Evolutionary conservation across 1,140 invertebrate species (phyloP).

Genomic region (Brachionus calyciflorus): DNA sequence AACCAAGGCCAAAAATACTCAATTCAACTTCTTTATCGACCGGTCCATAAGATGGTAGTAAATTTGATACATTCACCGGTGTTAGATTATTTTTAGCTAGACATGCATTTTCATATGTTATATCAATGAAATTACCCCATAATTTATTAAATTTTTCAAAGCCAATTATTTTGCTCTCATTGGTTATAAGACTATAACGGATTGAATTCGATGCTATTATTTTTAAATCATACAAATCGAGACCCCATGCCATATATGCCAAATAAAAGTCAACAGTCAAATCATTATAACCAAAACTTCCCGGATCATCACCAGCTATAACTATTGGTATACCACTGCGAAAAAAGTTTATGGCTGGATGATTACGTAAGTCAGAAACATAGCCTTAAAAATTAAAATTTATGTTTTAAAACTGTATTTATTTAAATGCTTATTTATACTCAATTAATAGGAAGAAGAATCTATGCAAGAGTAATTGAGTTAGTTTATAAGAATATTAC

Average conservation of each 20-base stretch:
- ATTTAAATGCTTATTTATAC: too few relatives aligned
- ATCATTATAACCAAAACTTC: slow-evolving; percentile 51
- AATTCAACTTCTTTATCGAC: not conserved
- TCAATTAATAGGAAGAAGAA: too few relatives aligned
- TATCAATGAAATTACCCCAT: slow-evolving; percentile 49
- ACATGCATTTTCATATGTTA: slow-evolving; percentile 49
- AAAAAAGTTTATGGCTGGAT: slow-evolving; percentile 50
- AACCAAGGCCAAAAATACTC: slow-evolving; percentile 18
- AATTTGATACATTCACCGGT: not conserved
- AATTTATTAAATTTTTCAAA: slow-evolving; percentile 49
- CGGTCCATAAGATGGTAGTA: slow-evolving; percentile 30
- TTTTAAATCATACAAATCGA: slow-evolving; percentile 50
- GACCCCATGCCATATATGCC: slow-evolving; percentile 51
- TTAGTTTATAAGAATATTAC: too few relatives aligned
- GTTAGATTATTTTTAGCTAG: not conserved
- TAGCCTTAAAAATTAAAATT: slow-evolving; percentile 42
- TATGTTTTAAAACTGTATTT: too few relatives aligned
- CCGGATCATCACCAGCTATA: slow-evolving; percentile 52
- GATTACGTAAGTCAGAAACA: slow-evolving; percentile 50
- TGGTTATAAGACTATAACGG: slow-evolving; percentile 49
- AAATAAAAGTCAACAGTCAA: slow-evolving; percentile 53
- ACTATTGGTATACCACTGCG: slow-evolving; percentile 51
- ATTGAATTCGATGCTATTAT: slow-evolving; percentile 51
- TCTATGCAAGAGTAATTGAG: too few relatives aligned
- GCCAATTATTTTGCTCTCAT: slow-evolving; percentile 48